Percentiles rank a stretch among this genome's conserved stretches.
Conservation (phyloP, 1,140 invertebrate genomes). For the Drosophila dunni region DNA sequence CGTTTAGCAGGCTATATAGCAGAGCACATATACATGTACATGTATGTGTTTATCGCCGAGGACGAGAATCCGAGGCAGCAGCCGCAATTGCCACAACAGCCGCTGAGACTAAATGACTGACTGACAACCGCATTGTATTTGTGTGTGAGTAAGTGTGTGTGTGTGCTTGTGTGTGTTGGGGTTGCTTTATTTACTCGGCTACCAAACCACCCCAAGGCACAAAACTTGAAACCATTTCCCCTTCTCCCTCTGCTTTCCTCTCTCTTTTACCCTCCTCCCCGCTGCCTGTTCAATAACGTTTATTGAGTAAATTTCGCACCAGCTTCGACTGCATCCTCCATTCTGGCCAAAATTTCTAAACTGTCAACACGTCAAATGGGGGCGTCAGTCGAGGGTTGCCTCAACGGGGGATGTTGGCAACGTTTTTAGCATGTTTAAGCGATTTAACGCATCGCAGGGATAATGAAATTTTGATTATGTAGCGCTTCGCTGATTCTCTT, state of each 20-base stretch:
- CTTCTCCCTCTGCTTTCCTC: slow-evolving; percentile 9
- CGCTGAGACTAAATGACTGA: slow-evolving; percentile 77
- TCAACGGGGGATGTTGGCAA: slow-evolving; percentile 21
- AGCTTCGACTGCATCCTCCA: slow-evolving; percentile 62
- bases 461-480: slow-evolving; percentile 83
- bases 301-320: slow-evolving; percentile 81
- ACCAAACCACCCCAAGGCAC: slow-evolving; percentile 64
- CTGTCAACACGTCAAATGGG: slow-evolving; percentile 77
- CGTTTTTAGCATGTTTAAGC: slow-evolving; percentile 76
- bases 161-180: slow-evolving; percentile 50
- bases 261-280: slow-evolving; percentile 3
- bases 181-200: slow-evolving; percentile 76
- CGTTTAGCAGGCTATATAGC: slow-evolving; percentile 62
- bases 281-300: slow-evolving; percentile 68
- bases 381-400: slow-evolving; percentile 2
- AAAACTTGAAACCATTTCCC: slow-evolving; percentile 8
- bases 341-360: slow-evolving; percentile 50
- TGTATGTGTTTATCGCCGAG: slow-evolving; percentile 15
- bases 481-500: slow-evolving; percentile 64
- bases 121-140: slow-evolving; percentile 72
- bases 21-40: slow-evolving; percentile 17
- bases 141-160: slow-evolving; percentile 22
- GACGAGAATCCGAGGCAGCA: slow-evolving; percentile 44
- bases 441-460: slow-evolving; percentile 83
- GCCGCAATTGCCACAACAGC: slow-evolving; percentile 70